A percentile compares a stretch with the other conserved stretches of the same genome.
Conservation (phyloP, 2,113 vertebrate species). For the Speoplatyrhinus poulsoni region DNA sequence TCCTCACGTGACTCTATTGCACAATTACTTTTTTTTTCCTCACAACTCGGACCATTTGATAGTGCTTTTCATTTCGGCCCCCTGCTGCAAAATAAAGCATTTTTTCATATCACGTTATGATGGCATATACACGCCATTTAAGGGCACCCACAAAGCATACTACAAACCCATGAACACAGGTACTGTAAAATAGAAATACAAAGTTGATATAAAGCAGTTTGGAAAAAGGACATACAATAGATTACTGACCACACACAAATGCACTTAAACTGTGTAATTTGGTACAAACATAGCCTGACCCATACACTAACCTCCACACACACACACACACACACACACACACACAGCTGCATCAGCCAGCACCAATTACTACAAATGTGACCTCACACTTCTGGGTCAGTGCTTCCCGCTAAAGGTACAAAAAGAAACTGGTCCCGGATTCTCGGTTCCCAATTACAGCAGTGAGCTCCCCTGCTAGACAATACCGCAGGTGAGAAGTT, state of each 20-base stretch:
- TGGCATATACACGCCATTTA: not conserved
- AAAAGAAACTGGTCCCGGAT: constrained; percentile 68
- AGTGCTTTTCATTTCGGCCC: not conserved
- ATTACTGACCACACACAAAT: not conserved
- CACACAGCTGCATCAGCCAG: constrained; percentile 55
- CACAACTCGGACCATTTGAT: no score
- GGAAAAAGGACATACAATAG: not conserved
- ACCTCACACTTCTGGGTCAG: constrained; percentile 74
- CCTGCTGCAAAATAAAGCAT: not conserved
- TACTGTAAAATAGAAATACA: not conserved
- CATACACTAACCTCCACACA: constrained; percentile 6
- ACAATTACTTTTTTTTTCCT: no score
- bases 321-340: constrained; percentile 12
- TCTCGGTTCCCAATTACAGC: constrained; percentile 66
- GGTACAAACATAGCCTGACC: constrained; percentile 15
- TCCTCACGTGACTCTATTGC: no score
- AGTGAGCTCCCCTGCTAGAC: constrained; percentile 44
- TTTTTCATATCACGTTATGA: not conserved
- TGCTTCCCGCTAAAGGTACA: constrained; percentile 62
- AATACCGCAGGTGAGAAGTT: constrained; percentile 75
- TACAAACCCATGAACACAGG: not conserved
- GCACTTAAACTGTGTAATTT: not conserved
- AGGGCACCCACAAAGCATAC: not conserved
- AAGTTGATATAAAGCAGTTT: not conserved
- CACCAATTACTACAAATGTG: constrained; percentile 66